Evolutionary conservation across 2,797 vertebrate genomes (phyloP).

Genomic region (Loriculus beryllinus): DNA sequence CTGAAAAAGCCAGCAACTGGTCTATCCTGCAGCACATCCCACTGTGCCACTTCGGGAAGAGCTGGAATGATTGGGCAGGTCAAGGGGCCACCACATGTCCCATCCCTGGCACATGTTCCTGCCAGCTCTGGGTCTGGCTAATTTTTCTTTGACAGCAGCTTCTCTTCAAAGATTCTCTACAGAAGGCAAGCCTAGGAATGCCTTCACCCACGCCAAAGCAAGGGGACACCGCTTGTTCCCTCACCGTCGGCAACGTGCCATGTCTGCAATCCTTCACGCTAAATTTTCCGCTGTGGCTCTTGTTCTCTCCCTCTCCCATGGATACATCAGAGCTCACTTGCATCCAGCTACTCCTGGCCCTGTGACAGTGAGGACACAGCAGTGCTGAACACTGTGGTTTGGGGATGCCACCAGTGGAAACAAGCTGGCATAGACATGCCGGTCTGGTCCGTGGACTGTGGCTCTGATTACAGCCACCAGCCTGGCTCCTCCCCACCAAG

Average conservation of each 20-base stretch:
- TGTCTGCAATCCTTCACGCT: rapidly evolving
- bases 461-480: not conserved
- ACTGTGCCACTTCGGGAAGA: rapidly evolving
- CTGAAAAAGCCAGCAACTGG: not conserved
- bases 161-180: not conserved
- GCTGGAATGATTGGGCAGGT: rapidly evolving
- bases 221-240: not conserved
- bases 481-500: not conserved
- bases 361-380: rapidly evolving
- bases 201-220: not conserved
- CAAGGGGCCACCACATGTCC: not conserved
- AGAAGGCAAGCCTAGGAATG: not conserved
- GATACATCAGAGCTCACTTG: not conserved
- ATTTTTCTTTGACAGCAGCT: not conserved
- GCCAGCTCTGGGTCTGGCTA: not conserved
- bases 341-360: not conserved
- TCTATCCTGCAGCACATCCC: not conserved
- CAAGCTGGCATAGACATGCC: rapidly evolving
- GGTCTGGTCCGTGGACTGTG: rapidly evolving
- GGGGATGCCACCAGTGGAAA: not conserved
- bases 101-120: not conserved
- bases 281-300: rapidly evolving
- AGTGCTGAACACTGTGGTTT: rapidly evolving
- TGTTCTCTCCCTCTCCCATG: not conserved
- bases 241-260: rapidly evolving